Evolutionary conservation across 2,888 invertebrate species (phyloP), one percentile per base, ranked within the genome.

Genomic region (Synergus umbraculus): DNA sequence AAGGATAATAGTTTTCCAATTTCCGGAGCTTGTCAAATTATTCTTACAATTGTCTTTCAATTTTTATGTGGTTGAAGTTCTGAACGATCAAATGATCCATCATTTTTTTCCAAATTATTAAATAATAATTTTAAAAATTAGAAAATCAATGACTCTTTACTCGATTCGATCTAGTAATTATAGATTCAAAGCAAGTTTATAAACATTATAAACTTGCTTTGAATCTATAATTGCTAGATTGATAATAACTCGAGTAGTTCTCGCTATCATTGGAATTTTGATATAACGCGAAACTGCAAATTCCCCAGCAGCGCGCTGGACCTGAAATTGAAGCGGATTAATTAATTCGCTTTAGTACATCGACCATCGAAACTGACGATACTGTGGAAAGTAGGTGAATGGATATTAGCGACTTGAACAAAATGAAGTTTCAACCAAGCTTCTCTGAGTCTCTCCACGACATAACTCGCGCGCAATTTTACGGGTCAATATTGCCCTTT

Each of bases 401-500:
- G 64, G 64, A 8, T 64, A 64, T 64, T 43, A 37, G 65, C 15
- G n/a, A 65, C 41, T 65, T n/a, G 65, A 41, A n/a, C 12, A 22
- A 60, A 65, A 41, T 65, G 41, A 65, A 65, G 37, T 41, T n/a
- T 65, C 13, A 15, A 9, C 37, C 15, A 37, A 65, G 65, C 65
- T 37, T 3, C 41, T 65, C 41, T 43, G 43, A 65, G 41, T 37
- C n/a, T 65, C 37, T 65, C n/a, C 41, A 65, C 15, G 37, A 79
- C 77, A 78, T 79, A 78, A 81, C 58, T 81, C 29, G 29, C 73
- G 67, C 78, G 65, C 80, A 86, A 83, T 85, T 85, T 83, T 80
- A 37, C 22, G 63, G 82, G 83, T 85, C 80, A 86, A 86, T 86
- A 85, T 86, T 85, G 79, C 63, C 81, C 76, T 77, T 83, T 77